Evolutionary conservation across 1,140 invertebrate species (phyloP).

Genomic region (Rhopalosiphum maidis): DNA sequence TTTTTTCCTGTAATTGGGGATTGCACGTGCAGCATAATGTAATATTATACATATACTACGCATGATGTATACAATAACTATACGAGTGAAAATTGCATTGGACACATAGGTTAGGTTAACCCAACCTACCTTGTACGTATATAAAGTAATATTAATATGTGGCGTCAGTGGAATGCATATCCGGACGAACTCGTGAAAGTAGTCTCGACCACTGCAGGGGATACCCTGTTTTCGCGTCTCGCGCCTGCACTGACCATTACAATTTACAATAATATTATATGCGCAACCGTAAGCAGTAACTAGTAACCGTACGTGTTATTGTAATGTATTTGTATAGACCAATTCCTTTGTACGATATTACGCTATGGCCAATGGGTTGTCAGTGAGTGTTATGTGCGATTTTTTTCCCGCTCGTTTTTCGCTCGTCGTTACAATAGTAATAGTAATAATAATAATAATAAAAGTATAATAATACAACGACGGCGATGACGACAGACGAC

Average conservation of each 20-base stretch:
- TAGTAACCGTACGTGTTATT: background rate
- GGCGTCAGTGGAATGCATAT: conserved; percentile 17
- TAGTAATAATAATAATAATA: background rate
- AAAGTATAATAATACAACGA: background rate
- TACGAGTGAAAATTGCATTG: background rate
- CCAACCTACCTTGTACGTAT: background rate
- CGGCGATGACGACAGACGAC: background rate
- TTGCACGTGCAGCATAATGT: background rate
- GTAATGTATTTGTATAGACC: background rate
- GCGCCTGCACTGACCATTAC: background rate
- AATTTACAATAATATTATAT: background rate
- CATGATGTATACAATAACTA: too few species aligned
- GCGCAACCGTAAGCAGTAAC: background rate
- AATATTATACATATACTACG: background rate
- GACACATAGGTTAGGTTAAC: background rate
- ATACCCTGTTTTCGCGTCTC: background rate
- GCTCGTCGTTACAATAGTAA: background rate
- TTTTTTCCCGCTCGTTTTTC: background rate
- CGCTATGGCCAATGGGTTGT: background rate
- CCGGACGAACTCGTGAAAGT: conserved; percentile 16
- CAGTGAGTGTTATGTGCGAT: background rate
- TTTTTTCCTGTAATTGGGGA: background rate
- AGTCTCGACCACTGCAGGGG: conserved; percentile 8
- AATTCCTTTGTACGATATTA: background rate
- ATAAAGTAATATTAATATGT: background rate